phyloP scores from a whole-genome alignment of 2,888 invertebrate species.

The Trissolcus brochymenae region DNA sequence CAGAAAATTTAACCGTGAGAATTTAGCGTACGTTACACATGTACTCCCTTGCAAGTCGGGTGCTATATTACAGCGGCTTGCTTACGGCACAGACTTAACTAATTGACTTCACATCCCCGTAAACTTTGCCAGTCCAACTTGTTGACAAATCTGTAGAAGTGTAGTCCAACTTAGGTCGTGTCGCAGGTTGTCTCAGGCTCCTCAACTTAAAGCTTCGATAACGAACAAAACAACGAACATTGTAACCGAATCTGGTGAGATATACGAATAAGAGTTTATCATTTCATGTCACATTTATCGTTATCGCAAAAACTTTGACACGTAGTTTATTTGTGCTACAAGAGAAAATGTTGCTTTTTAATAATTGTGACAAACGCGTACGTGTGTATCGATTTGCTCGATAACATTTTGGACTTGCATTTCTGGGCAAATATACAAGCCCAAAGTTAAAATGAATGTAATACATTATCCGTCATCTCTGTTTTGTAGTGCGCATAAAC shows the following conservation, averaged over 20 bases:
- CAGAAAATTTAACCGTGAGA: constrained; percentile 14
- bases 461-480: constrained; percentile 30
- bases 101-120: constrained; percentile 53
- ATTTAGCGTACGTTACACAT: constrained; percentile 25
- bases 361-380: too few relatives aligned
- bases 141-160: constrained; percentile 55
- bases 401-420: constrained; percentile 22
- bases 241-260: constrained; percentile 38
- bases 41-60: constrained; percentile 12
- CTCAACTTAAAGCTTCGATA: constrained; percentile 46
- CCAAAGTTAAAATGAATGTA: constrained; percentile 40
- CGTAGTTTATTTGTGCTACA: constrained; percentile 26
- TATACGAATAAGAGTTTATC: constrained; percentile 16
- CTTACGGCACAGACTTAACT: constrained; percentile 43
- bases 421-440: constrained; percentile 26
- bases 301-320: constrained; percentile 18
- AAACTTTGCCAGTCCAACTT: constrained; percentile 52
- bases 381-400: constrained; percentile 10
- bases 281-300: not conserved
- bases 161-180: constrained; percentile 42
- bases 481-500: constrained; percentile 40
- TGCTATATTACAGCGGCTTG: constrained; percentile 17
- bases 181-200: constrained; percentile 44
- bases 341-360: constrained; percentile 26
- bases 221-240: constrained; percentile 35